Evolutionary conservation across 2,888 invertebrate genomes (phyloP).

Genomic region (Dicyrtomina minuta): DNA sequence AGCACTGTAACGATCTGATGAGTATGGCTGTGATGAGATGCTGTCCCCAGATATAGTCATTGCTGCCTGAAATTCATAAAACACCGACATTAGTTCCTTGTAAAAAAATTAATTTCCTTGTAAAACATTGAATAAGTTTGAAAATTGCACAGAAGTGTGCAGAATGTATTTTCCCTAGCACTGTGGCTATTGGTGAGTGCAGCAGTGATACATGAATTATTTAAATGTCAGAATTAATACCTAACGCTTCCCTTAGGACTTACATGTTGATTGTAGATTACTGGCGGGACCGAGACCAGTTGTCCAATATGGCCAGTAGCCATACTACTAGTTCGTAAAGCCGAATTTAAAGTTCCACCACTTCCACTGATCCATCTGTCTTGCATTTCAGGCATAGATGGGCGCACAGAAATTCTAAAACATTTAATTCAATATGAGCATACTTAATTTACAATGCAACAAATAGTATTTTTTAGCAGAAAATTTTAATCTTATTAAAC

Average conservation of each 20-base stretch:
- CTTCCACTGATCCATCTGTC: conserved; percentile 45
- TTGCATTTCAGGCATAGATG: conserved; percentile 23
- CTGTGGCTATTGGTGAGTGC: too few relatives aligned
- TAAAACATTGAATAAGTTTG: background rate
- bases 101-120: background rate
- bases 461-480: too few relatives aligned
- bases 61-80: conserved; percentile 3
- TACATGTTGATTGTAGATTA: conserved; percentile 22
- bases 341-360: conserved; percentile 26
- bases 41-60: background rate
- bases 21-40: background rate
- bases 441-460: background rate
- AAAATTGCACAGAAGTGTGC: too few relatives aligned
- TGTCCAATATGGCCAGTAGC: background rate
- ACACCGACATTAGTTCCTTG: background rate
- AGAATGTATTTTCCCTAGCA: too few relatives aligned
- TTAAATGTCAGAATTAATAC: too few relatives aligned
- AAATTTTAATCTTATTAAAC: too few relatives aligned
- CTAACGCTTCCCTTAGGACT: background rate
- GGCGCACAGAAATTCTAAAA: background rate
- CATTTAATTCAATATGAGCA: background rate
- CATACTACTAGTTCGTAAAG: background rate
- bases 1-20: background rate
- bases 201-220: too few relatives aligned
- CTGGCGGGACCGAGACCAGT: conserved; percentile 5